phyloP scores from a whole-genome alignment of 2,113 vertebrate genomes.

The Polypterus bichir region DNA sequence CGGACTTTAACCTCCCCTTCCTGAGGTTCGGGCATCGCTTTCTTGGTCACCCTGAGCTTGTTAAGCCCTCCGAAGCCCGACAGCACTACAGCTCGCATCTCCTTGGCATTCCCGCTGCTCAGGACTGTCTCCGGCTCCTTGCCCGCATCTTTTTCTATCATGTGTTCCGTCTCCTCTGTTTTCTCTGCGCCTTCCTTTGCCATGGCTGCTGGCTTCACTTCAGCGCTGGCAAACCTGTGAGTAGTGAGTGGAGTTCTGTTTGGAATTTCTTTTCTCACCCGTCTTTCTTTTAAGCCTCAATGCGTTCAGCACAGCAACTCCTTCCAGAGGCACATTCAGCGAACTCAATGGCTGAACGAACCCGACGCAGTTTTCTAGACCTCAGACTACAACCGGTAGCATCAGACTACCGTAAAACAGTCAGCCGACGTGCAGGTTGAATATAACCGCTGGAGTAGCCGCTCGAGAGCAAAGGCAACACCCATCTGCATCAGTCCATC shows the following conservation, averaged over 20 bases:
- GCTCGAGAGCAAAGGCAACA: not conserved
- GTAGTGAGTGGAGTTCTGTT: conserved; percentile 8
- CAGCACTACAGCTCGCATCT: conserved; percentile 86
- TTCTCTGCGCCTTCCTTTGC: conserved; percentile 74
- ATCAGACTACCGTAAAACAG: conserved; percentile 16
- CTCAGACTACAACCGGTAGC: not conserved
- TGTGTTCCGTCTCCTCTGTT: conserved; percentile 80
- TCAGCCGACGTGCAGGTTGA: conserved; percentile 10
- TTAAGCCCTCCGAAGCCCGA: conserved; percentile 82
- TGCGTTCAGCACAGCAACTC: conserved; percentile 3
- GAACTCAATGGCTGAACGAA: conserved; percentile 41
- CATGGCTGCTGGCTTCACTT: conserved; percentile 43
- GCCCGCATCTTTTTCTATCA: conserved; percentile 67
- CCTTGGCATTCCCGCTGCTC: conserved; percentile 56
- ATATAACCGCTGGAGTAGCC: not conserved
- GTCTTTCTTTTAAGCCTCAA: conserved; percentile 7
- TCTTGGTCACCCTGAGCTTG: conserved; percentile 82
- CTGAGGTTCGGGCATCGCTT: conserved; percentile 82
- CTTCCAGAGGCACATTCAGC: conserved; percentile 3
- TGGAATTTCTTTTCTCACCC: not conserved
- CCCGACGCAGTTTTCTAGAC: conserved; percentile 4
- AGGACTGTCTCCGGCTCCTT: conserved; percentile 47
- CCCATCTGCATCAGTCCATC: not conserved
- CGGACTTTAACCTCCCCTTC: conserved; percentile 90
- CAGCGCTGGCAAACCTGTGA: conserved; percentile 10